These are phyloP conservation scores for Theocolax elegans DNA, from an alignment of 1,140 invertebrate species.

Conservation along the genomic window DNA sequence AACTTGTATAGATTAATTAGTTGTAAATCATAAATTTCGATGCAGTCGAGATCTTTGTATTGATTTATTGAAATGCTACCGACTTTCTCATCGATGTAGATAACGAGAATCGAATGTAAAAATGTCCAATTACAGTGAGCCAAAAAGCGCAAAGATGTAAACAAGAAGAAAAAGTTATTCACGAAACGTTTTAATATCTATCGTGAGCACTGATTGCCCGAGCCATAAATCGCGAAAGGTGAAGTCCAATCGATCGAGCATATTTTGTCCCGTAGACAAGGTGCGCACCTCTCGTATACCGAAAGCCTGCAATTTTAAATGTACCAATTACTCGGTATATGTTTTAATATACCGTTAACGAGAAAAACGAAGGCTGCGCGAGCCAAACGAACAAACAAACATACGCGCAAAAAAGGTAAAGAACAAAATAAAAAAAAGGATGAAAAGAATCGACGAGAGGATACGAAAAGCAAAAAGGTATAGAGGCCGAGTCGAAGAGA, in stretches of 20 bases:
- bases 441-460: not conserved
- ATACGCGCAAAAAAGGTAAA: not conserved
- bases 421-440: not conserved
- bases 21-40: no score
- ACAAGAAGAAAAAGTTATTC: no score
- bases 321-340: slow-evolving; percentile 37
- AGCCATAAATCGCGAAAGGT: slow-evolving; percentile 8
- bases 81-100: not conserved
- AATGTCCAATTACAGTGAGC: slow-evolving; percentile 15
- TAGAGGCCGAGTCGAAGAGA: slow-evolving; percentile 11
- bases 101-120: not conserved
- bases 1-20: no score
- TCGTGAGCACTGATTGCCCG: slow-evolving; percentile 6
- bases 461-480: slow-evolving; percentile 20
- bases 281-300: no score
- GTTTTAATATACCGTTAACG: slow-evolving; percentile 38
- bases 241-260: slow-evolving; percentile 19
- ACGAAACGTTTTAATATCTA: slow-evolving; percentile 12
- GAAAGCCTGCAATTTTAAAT: slow-evolving; percentile 21
- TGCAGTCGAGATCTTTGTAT: no score
- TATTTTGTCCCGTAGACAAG: slow-evolving; percentile 9
- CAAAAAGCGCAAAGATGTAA: no score
- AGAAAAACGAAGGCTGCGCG: slow-evolving; percentile 4
- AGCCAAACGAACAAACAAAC: slow-evolving; percentile 27
- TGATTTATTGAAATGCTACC: no score